A percentile compares a stretch with the other conserved stretches of the same genome.
phyloP scores from a whole-genome alignment of 2,113 vertebrate species.

The Sinocyclocheilus anophthalmus region DNA sequence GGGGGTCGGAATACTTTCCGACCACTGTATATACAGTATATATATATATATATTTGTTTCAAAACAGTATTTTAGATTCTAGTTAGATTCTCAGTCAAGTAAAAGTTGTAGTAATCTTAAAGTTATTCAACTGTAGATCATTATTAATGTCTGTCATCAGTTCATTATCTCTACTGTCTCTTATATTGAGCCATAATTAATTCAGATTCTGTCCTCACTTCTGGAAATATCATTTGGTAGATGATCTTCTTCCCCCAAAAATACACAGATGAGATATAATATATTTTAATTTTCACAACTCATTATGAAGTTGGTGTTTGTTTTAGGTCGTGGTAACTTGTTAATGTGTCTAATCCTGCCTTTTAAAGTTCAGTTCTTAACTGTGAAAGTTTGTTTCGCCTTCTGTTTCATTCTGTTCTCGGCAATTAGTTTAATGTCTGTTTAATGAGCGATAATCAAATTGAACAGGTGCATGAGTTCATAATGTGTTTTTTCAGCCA shows the following conservation, averaged over 20 bases:
- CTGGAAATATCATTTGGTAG: background rate
- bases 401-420: background rate
- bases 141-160: background rate
- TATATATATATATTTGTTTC: too few species aligned
- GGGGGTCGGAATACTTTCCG: too few species aligned
- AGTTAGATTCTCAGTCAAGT: too few species aligned
- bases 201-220: background rate
- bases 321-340: background rate
- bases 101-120: too few species aligned
- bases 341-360: background rate
- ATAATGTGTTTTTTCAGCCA: too few species aligned
- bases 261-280: background rate
- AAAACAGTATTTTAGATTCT: too few species aligned
- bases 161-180: background rate
- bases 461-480: background rate
- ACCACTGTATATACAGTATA: too few species aligned
- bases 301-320: background rate
- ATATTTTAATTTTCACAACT: background rate
- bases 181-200: background rate
- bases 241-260: background rate
- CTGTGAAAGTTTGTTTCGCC: constrained; percentile 28
- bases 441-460: background rate
- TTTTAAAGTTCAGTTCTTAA: background rate
- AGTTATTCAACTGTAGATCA: background rate
- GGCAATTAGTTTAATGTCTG: background rate